Percentiles rank a stretch among this genome's conserved stretches.
Evolutionary conservation across 1,140 invertebrate species (phyloP).

Genomic region (Neodiprion pinetum): DNA sequence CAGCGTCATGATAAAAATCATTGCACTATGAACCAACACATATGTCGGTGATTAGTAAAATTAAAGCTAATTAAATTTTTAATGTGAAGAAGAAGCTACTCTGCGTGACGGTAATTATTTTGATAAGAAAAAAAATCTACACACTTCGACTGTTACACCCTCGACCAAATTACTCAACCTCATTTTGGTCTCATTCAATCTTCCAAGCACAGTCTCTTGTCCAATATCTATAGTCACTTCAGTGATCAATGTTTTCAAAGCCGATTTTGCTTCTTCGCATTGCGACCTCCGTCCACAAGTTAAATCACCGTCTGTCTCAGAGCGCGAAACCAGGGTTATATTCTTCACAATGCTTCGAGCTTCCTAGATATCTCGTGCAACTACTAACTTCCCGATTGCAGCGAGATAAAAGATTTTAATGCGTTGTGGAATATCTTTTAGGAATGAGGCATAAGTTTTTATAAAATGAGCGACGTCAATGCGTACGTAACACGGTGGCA

Average conservation of each 20-base stretch:
- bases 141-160: too few relatives aligned
- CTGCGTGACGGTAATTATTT: too few relatives aligned
- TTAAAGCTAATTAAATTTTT: too few relatives aligned
- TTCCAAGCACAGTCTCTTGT: too few relatives aligned
- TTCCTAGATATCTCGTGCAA: not conserved
- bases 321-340: not conserved
- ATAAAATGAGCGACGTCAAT: constrained; percentile 31
- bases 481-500: constrained; percentile 23
- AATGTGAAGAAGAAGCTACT: too few relatives aligned
- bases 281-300: not conserved
- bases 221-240: not conserved
- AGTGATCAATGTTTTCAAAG: not conserved
- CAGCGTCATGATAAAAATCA: too few relatives aligned
- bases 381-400: not conserved
- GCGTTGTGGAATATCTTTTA: constrained; percentile 12
- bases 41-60: not conserved
- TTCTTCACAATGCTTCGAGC: not conserved
- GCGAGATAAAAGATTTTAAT: constrained; percentile 21
- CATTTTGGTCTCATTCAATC: too few relatives aligned
- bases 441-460: constrained; percentile 13
- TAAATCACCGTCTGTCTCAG: not conserved
- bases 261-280: not conserved
- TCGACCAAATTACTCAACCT: too few relatives aligned
- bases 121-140: too few relatives aligned
- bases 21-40: too few relatives aligned